A percentile compares a stretch with the other conserved stretches of the same genome.
Conservation (phyloP, 2,797 vertebrate genomes). For the Dromococcyx pavoninus region DNA sequence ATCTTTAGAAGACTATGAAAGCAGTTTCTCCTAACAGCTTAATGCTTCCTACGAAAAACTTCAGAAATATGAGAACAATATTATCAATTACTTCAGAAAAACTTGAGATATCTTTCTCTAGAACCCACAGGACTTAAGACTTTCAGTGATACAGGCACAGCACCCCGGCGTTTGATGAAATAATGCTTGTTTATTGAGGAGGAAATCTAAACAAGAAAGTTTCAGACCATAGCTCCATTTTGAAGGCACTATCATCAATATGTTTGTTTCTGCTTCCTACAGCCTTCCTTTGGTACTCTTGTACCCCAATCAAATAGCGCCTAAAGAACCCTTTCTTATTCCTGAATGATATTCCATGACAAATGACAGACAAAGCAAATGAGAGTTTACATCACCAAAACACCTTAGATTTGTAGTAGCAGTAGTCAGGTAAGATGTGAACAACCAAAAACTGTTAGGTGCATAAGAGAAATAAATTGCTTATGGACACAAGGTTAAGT, state of each 20-base stretch:
- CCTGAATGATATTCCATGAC: background rate
- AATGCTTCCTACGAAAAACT: background rate
- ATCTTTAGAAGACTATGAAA: background rate
- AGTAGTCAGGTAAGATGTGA: background rate
- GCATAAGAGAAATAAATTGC: background rate
- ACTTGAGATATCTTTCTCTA: background rate
- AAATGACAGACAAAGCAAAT: background rate
- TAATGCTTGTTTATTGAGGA: background rate
- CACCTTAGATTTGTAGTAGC: background rate
- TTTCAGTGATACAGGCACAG: background rate
- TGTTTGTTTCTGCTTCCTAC: background rate
- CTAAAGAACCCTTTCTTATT: background rate
- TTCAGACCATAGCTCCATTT: background rate
- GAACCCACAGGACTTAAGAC: background rate
- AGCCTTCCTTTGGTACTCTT: background rate
- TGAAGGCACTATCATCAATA: accelerated
- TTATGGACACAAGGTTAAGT: background rate
- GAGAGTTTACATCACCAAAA: background rate
- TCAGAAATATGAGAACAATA: background rate
- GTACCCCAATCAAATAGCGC: background rate
- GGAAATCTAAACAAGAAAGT: background rate
- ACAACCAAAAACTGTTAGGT: background rate
- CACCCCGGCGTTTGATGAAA: background rate
- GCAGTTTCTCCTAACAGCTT: background rate
- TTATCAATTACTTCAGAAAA: background rate